Evolutionary conservation across 2,888 invertebrate species (phyloP), one percentile per base, ranked within the genome.

Genomic region (Helobdella robusta): DNA sequence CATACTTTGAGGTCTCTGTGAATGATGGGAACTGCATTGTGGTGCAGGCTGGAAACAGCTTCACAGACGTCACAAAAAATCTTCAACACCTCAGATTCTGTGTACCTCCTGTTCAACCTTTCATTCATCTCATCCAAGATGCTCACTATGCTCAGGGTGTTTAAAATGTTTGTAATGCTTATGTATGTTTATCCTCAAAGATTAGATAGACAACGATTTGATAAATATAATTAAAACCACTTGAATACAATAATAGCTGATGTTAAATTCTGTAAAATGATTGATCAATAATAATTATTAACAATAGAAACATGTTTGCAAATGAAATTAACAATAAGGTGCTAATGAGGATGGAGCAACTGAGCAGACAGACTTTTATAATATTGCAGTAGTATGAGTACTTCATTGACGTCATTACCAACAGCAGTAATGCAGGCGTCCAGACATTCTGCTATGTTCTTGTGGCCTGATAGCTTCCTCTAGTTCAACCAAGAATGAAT

Each of bases 41-140:
- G 89, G 81, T 92, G 92, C 71, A 93, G 83, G 69, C 90, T 83
- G 52, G 90, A 88, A 67, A 92, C 89, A 71, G 90, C 91, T 81
- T 90, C 89, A 79, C 89, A 88, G 72, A 88, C 85, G 84, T 93
- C 91, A 84, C 89, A 89, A 83, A 92, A 89, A 79, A 92, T 91
- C 76, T 85, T 84, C 70, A 92, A 81, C 72, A 91, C 86, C 83
- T 91, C 81, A 28, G 72, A 68, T 60, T 78, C 76, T 35, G 75
- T 72, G 64, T 82, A 77, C 36, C 73, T 73, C n/a, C 78, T 77
- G 25, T 75, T 72, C 30, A 81, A 71, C 20, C 87, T 85, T 71
- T 83, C 82, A 82, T 90, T 91, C 89, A 91, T 90, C 82, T 89
- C 56, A 25, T 11, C 8, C 32, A 30, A 32, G 18, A 56, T 32